Evolutionary conservation across 1,140 invertebrate genomes (phyloP).

Genomic region (Gryon sp.): DNA sequence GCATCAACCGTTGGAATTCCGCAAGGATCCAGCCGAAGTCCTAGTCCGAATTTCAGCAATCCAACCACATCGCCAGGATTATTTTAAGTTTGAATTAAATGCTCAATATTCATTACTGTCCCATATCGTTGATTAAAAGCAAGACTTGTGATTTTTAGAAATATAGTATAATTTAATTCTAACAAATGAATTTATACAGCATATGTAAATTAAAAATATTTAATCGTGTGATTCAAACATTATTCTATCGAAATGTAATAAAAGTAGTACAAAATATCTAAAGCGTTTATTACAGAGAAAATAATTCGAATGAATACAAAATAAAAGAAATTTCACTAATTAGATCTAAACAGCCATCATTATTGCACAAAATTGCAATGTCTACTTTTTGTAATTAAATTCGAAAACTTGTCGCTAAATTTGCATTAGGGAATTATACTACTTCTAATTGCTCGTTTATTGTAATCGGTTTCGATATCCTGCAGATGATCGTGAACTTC

Average conservation of each 20-base stretch:
- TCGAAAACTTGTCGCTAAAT: too few species aligned
- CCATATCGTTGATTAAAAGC: too few species aligned
- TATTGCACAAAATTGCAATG: neutral
- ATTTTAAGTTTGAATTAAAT: conserved; percentile 65
- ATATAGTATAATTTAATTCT: too few species aligned
- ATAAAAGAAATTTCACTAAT: neutral
- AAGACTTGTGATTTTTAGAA: too few species aligned
- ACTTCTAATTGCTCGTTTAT: conserved; percentile 71
- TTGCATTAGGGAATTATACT: conserved; percentile 72
- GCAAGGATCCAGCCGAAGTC: conserved; percentile 66
- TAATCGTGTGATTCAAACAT: too few species aligned
- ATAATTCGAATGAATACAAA: neutral
- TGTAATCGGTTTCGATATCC: conserved; percentile 74
- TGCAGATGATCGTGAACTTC: conserved; percentile 74
- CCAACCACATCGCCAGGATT: conserved; percentile 67
- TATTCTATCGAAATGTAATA: too few species aligned
- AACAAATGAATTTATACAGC: too few species aligned
- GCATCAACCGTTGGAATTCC: conserved; percentile 75
- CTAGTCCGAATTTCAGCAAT: conserved; percentile 67
- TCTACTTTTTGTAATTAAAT: conserved; percentile 5
- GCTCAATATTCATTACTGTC: too few species aligned
- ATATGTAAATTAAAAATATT: too few species aligned
- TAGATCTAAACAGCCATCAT: neutral
- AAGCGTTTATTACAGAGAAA: too few species aligned
- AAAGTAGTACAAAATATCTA: too few species aligned